These are phyloP conservation scores for Alviniconcha strummeri DNA, from an alignment of 2,888 invertebrate genomes.

Conservation along the genomic window DNA sequence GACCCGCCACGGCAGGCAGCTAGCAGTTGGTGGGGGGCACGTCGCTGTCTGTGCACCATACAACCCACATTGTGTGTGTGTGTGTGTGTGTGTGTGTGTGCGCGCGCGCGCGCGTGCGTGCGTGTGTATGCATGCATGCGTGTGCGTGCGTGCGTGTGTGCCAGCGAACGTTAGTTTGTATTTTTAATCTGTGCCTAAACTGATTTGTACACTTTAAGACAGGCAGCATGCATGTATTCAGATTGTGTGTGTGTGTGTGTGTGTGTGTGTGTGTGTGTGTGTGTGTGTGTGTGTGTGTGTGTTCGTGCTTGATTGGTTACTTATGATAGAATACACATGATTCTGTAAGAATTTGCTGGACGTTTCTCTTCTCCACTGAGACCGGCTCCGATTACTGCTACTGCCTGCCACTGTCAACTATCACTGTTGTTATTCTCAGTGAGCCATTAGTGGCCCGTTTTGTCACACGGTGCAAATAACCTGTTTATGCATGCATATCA, in stretches of 20 bases:
- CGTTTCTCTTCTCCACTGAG: background rate
- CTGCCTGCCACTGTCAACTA: background rate
- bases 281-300: slow-evolving; percentile 8
- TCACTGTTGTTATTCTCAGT: background rate
- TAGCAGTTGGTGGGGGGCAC: too few relatives aligned
- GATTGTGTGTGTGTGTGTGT: slow-evolving; percentile 14
- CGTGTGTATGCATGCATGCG: background rate
- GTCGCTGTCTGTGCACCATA: too few relatives aligned
- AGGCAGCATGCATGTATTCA: too few relatives aligned
- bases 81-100: slow-evolving; percentile 4
- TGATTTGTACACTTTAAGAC: too few relatives aligned
- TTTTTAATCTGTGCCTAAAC: background rate
- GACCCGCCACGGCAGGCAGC: too few relatives aligned
- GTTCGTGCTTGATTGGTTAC: background rate
- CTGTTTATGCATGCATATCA: too few relatives aligned
- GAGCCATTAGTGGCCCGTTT: background rate
- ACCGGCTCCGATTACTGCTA: background rate
- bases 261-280: slow-evolving; percentile 7
- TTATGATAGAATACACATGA: background rate
- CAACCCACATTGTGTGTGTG: background rate
- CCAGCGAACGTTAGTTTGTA: background rate
- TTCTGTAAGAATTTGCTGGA: background rate
- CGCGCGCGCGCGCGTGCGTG: slow-evolving; percentile 1
- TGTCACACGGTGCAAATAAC: too few relatives aligned
- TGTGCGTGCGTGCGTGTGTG: slow-evolving; percentile 2